Base-by-base conservation (phyloP, 2,113 vertebrate genomes). In the Plecotus auritus region DNA sequence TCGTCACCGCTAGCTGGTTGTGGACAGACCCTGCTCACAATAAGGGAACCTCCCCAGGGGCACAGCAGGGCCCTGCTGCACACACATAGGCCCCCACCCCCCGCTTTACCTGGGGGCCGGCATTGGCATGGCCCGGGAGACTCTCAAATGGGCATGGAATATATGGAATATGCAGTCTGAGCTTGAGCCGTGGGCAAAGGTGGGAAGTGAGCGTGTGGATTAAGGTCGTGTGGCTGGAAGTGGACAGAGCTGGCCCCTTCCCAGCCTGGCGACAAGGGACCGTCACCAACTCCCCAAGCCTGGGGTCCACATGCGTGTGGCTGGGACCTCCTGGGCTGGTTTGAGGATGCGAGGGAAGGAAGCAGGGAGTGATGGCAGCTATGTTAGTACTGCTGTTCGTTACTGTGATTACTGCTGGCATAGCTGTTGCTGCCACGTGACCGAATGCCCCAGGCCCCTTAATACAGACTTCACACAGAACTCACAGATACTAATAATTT, bases 391-490 rank as follows among this genome's bases (percentile, higher is more conserved):
- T 1, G 7, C 14, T 42, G 13, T 23, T 45, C 3, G 16, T 77
- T 47, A 11, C 7, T 8, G 8, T 51, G 20, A 0, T 49, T 22
- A 1, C 11, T 30, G 4, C 40, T 5, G 37, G 23, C 22, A 16
- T 16, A 11, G 72, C 14, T 6, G 17, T 32, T 23, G 6, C 5
- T 45, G 37, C 32, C 26, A 2, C 1, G 28, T 8, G 14, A 28
- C 17, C 1, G 2, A 18, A 5, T 22, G 37, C 7, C 12, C 35
- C 54, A 13, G 22, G 66, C 1, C 23, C 32, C 45, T 42, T 37
- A 8, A 16, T 4, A 18, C 14, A 69, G 72, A 56, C 10, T 23
- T 20, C 9, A 20, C 26, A 26, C 78, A 67, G 45, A 80, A 35
- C 59, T 80, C 26, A 37, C 9, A 32, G 30, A 45, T 9, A 28